A percentile compares a stretch with the other conserved stretches of the same genome.
Evolutionary conservation across 2,888 invertebrate genomes (phyloP).

Genomic region (Drosophila ezoana): DNA sequence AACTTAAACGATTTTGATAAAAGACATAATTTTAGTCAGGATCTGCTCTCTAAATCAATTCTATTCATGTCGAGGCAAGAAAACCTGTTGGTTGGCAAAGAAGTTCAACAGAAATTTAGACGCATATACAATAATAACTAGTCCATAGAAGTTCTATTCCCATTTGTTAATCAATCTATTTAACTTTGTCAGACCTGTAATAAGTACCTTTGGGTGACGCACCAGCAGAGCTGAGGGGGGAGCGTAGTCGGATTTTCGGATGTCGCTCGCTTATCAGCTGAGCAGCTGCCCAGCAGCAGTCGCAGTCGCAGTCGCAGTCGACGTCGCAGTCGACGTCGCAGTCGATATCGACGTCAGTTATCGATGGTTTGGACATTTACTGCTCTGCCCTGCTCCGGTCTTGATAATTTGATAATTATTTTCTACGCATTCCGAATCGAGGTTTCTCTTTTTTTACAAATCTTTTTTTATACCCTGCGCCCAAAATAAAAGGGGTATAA

Average conservation of each 20-base stretch:
- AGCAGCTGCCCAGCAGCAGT: conserved; percentile 32
- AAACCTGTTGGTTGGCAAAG: no score
- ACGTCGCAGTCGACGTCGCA: conserved; percentile 9
- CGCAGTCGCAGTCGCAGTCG: neutral
- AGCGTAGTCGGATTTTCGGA: conserved; percentile 13
- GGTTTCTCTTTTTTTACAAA: conserved; percentile 30
- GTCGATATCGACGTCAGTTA: conserved; percentile 38
- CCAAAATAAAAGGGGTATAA: neutral
- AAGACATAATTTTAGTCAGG: no score
- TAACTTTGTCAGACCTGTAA: neutral
- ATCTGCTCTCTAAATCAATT: no score
- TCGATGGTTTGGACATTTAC: conserved; percentile 9
- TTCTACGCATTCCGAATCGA: conserved; percentile 28
- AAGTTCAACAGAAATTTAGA: neutral
- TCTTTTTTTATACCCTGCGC: conserved; percentile 1
- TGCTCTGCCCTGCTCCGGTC: conserved; percentile 3
- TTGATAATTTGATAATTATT: conserved; percentile 29
- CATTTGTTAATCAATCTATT: neutral
- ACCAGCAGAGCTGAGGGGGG: neutral
- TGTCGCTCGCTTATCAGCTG: conserved; percentile 40
- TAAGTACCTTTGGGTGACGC: conserved; percentile 5
- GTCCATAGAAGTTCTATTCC: neutral
- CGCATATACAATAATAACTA: neutral
- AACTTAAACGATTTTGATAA: no score
- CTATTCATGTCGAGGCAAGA: no score